These are phyloP conservation scores for Caenorhabditis sulstoni DNA, from an alignment of 2,888 invertebrate species.

Conservation along the genomic window DNA sequence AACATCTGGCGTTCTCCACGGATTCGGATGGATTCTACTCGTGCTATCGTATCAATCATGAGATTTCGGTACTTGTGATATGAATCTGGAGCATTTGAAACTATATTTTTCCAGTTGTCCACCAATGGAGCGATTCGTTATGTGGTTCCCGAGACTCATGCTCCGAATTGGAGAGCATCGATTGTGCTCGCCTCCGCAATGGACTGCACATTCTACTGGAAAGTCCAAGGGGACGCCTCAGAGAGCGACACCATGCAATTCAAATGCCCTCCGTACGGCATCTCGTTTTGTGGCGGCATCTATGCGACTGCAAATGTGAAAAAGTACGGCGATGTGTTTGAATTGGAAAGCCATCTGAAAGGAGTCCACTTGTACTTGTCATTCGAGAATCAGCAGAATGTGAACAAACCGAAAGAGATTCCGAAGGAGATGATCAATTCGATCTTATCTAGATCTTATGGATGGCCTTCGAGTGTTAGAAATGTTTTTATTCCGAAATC, in stretches of 20 bases:
- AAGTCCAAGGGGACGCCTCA: neutral
- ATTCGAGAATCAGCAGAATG: neutral
- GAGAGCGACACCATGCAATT: slow-evolving; percentile 4
- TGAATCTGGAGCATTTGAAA: neutral
- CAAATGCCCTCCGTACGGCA: neutral
- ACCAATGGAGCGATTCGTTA: slow-evolving; percentile 29
- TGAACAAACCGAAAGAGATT: slow-evolving; percentile 1
- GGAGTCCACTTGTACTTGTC: slow-evolving; percentile 23
- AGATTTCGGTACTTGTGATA: slow-evolving; percentile 21
- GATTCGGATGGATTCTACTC: slow-evolving; percentile 56
- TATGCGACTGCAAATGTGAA: neutral
- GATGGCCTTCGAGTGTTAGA: neutral
- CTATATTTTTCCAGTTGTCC: slow-evolving; percentile 39
- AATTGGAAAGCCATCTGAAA: slow-evolving; percentile 10
- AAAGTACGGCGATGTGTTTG: neutral
- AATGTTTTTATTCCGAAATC: slow-evolving; percentile 26
- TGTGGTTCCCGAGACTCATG: slow-evolving; percentile 42
- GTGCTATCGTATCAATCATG: slow-evolving; percentile 51
- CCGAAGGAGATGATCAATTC: neutral
- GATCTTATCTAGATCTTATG: neutral
- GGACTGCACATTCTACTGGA: slow-evolving; percentile 49
- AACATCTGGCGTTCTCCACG: slow-evolving; percentile 46
- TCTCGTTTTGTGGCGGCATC: slow-evolving; percentile 5
- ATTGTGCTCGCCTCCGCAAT: slow-evolving; percentile 25
- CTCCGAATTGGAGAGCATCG: slow-evolving; percentile 48